Conservation (phyloP, 1,140 invertebrate species). For the Diorhabda sublineata region DNA sequence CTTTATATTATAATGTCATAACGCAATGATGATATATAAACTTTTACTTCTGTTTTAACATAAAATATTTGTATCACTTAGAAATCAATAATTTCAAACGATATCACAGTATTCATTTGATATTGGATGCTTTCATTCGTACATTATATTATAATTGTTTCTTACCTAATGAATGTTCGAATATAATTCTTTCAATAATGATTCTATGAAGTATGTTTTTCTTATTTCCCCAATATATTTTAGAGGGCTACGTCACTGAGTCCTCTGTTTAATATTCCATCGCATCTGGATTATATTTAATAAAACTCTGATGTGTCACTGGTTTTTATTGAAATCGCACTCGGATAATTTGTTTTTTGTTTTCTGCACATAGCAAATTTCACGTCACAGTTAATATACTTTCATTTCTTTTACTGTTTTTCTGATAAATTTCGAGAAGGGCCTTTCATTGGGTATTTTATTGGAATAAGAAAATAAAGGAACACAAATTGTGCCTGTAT, state of each 20-base stretch:
- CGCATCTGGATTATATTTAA: background rate
- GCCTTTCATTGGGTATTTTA: no score
- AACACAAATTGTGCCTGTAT: no score
- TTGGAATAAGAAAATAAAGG: no score
- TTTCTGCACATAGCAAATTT: background rate
- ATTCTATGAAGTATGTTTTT: background rate
- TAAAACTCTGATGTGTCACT: constrained; percentile 2
- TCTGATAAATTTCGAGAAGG: background rate
- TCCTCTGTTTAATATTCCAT: background rate
- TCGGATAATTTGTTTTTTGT: background rate
- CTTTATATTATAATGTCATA: no score
- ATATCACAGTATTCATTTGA: no score
- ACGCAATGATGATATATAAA: no score
- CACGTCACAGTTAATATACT: background rate
- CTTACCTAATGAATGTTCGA: no score
- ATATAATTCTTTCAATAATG: background rate
- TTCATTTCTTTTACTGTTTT: background rate
- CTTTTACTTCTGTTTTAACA: no score
- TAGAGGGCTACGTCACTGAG: background rate
- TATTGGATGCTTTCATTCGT: no score
- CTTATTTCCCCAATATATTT: background rate
- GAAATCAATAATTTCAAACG: no score
- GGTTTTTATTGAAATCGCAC: constrained; percentile 2
- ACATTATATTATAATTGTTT: no score
- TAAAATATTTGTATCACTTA: no score